Conservation (phyloP, 2,797 vertebrate genomes). For the Pangasius macronema region DNA sequence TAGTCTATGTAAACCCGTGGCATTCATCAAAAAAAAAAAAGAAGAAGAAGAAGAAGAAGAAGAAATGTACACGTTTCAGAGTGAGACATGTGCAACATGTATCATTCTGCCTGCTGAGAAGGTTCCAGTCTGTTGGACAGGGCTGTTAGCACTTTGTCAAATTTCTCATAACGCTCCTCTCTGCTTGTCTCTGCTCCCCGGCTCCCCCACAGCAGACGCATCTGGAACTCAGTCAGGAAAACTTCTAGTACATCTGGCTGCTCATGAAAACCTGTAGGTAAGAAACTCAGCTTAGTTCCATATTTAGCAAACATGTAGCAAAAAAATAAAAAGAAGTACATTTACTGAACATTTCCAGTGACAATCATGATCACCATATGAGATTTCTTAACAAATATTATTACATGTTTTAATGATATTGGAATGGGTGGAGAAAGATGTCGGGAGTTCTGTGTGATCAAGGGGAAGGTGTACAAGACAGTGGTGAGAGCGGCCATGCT, state of each 20-base stretch:
- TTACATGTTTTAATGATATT: not conserved
- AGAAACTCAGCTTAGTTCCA: not conserved
- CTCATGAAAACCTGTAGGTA: constrained; percentile 81
- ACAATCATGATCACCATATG: not conserved
- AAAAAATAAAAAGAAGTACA: not conserved
- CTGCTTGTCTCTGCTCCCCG: constrained; percentile 83
- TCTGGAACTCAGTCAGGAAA: constrained; percentile 93
- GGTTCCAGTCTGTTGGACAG: constrained; percentile 91
- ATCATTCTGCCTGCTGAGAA: constrained; percentile 70
- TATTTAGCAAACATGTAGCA: not conserved
- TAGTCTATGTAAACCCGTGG: not conserved
- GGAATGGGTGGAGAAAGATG: no score
- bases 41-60: not conserved
- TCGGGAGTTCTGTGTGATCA: no score
- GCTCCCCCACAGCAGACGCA: constrained; percentile 93
- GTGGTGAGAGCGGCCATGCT: no score
- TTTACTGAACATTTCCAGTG: no score
- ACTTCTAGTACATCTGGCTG: constrained; percentile 81
- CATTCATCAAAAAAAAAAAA: not conserved
- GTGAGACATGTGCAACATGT: not conserved
- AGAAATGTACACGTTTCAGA: not conserved
- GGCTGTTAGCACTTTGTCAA: constrained; percentile 88
- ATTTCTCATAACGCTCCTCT: constrained; percentile 85
- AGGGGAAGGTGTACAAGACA: no score
- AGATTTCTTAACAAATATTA: not conserved